Percentiles rank a stretch among this genome's conserved stretches.
Evolutionary conservation across 2,113 vertebrate species (phyloP).

Genomic region (Procavia capensis): DNA sequence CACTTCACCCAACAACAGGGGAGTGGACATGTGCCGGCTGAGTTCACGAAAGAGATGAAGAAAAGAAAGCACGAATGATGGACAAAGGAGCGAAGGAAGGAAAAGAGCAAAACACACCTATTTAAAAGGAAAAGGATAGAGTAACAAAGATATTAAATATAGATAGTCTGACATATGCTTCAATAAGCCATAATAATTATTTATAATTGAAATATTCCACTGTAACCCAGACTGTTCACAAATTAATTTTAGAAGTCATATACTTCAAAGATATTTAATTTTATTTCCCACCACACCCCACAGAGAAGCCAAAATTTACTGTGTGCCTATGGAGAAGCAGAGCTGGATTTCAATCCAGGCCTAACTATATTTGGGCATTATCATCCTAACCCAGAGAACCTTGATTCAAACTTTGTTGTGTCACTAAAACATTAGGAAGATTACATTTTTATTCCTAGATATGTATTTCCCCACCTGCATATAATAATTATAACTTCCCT

Average conservation of each 20-base stretch:
- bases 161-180: too few relatives aligned
- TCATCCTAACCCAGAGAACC: background rate
- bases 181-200: too few relatives aligned
- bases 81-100: too few relatives aligned
- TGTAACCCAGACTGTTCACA: background rate
- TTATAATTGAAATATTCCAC: too few relatives aligned
- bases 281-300: background rate
- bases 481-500: background rate
- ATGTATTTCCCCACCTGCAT: background rate
- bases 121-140: too few relatives aligned
- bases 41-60: background rate
- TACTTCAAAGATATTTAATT: background rate
- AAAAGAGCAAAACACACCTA: background rate
- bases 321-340: background rate
- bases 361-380: background rate
- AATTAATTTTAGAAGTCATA: background rate
- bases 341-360: background rate
- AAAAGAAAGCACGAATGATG: background rate
- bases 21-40: too few relatives aligned
- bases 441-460: background rate
- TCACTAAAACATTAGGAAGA: background rate
- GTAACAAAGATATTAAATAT: too few relatives aligned
- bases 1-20: too few relatives aligned
- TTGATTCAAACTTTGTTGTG: background rate
- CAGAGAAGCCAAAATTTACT: background rate